These are phyloP conservation scores for Desmodus rotundus DNA, from an alignment of 2,113 vertebrate genomes.

Conservation along the genomic window DNA sequence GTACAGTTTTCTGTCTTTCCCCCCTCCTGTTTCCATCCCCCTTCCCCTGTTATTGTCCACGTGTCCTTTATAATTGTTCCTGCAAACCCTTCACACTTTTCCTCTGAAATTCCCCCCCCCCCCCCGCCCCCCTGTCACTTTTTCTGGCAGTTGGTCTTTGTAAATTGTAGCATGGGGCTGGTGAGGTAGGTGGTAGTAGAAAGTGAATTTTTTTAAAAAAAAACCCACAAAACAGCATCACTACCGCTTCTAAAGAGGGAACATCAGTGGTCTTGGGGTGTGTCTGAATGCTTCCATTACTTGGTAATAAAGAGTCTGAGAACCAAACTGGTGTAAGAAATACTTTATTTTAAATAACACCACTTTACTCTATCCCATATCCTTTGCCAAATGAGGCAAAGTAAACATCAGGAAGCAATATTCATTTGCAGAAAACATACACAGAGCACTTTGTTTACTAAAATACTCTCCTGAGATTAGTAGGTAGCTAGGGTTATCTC, in stretches of 20 bases:
- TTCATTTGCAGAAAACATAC: not conserved
- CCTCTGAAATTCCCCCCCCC: no score
- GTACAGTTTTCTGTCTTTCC: no score
- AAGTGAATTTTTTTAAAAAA: not conserved
- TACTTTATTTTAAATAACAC: not conserved
- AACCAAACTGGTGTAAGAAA: not conserved
- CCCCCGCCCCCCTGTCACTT: no score
- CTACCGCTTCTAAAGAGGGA: not conserved
- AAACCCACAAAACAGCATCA: not conserved
- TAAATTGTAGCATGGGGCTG: not conserved
- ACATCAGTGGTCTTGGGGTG: not conserved
- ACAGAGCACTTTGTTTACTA: not conserved
- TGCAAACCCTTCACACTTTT: no score
- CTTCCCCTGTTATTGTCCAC: no score
- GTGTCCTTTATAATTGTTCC: no score
- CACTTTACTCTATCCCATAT: not conserved
- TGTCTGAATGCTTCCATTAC: not conserved
- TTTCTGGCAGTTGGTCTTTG: not conserved
- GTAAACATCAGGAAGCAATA: not conserved
- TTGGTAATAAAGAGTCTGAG: not conserved
- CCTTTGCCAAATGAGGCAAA: conserved; percentile 10
- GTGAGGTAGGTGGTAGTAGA: not conserved
- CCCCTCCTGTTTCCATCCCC: no score
- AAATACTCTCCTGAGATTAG: not conserved
- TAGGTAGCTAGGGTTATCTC: not conserved